These are phyloP conservation scores for Cerastis leucographa DNA, from an alignment of 2,888 invertebrate species.

Conservation along the genomic window DNA sequence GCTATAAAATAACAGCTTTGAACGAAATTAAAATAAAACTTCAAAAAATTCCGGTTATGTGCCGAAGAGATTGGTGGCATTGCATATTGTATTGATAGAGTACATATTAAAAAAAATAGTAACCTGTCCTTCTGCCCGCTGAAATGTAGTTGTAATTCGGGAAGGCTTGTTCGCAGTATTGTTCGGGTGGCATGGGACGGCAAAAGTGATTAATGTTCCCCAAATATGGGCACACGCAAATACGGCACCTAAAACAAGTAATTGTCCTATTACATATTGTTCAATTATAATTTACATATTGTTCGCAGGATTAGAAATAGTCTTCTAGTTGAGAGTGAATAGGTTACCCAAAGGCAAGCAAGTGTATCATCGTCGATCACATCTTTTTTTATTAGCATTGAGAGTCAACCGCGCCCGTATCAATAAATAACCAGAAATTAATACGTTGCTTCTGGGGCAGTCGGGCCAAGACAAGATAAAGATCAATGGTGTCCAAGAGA, in stretches of 20 bases:
- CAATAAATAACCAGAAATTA: too few relatives aligned
- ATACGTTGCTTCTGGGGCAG: not conserved
- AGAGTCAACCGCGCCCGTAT: too few relatives aligned
- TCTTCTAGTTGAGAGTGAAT: not conserved
- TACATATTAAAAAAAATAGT: slow-evolving; percentile 7
- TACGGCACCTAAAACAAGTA: slow-evolving; percentile 74
- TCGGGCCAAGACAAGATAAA: not conserved
- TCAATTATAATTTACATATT: too few relatives aligned
- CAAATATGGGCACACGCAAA: slow-evolving; percentile 83
- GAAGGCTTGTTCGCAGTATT: slow-evolving; percentile 80
- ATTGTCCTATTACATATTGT: not conserved
- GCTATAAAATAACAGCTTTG: not conserved
- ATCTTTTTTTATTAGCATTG: too few relatives aligned
- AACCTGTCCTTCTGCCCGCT: slow-evolving; percentile 71
- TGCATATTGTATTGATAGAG: not conserved
- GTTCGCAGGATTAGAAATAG: not conserved
- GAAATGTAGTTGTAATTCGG: slow-evolving; percentile 76
- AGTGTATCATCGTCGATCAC: too few relatives aligned
- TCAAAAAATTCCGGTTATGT: not conserved
- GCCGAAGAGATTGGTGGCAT: not conserved
- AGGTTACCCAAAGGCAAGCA: not conserved
- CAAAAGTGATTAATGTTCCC: slow-evolving; percentile 80
- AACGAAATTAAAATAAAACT: not conserved
- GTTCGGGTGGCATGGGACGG: slow-evolving; percentile 72
- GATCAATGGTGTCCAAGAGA: not conserved